Evolutionary conservation across 2,113 vertebrate genomes (phyloP).

Genomic region (Onychostoma macrolepis): DNA sequence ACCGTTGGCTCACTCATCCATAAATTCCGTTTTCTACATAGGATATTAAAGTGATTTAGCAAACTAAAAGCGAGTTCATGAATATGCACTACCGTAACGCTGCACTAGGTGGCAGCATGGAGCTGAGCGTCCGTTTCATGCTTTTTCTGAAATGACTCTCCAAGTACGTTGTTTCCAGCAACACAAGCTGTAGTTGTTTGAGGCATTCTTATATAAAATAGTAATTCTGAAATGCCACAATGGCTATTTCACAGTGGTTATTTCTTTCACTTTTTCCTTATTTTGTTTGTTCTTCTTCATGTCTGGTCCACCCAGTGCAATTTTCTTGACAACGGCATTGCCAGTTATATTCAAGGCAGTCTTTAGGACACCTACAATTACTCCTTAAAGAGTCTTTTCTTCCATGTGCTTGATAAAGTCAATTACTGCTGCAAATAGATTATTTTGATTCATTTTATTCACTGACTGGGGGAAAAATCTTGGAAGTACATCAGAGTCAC

Average conservation of each 20-base stretch:
- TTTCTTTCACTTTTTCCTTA: background rate
- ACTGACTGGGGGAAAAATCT: background rate
- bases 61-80: background rate
- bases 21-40: background rate
- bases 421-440: background rate
- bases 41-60: background rate
- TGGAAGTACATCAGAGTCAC: no score
- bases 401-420: background rate
- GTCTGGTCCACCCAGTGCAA: slow-evolving; percentile 10
- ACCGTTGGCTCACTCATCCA: background rate
- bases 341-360: background rate
- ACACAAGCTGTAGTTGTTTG: background rate
- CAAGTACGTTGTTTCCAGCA: background rate
- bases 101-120: slow-evolving; percentile 62
- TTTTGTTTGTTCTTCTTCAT: background rate
- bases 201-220: slow-evolving; percentile 3
- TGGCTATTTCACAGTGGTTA: background rate
- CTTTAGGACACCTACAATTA: slow-evolving; percentile 6
- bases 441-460: background rate
- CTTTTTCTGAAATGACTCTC: background rate
- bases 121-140: background rate
- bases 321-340: background rate
- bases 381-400: background rate
- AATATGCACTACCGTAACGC: slow-evolving; percentile 13
- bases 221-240: background rate